A percentile compares a stretch with the other conserved stretches of the same genome.
These are phyloP conservation scores for Cotesia glomerata DNA, from an alignment of 1,140 invertebrate genomes.

Conservation along the genomic window DNA sequence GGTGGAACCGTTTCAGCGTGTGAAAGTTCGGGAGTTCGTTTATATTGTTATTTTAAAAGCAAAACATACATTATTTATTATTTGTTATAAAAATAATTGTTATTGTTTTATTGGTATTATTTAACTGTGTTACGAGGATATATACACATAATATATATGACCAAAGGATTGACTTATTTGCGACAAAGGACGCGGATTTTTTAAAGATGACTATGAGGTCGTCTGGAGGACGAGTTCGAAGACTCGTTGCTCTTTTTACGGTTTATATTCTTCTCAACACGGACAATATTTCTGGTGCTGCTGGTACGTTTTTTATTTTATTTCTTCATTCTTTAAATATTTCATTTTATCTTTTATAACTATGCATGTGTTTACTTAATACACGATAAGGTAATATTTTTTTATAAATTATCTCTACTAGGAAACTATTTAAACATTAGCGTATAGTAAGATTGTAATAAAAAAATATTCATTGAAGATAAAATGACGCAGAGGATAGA, in stretches of 20 bases:
- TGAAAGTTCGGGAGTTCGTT: slow-evolving; percentile 21
- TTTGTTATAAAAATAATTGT: neutral
- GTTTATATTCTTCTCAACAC: neutral
- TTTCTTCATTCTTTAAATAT: neutral
- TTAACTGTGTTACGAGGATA: neutral
- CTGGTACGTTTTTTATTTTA: slow-evolving; percentile 11
- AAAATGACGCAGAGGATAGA: too few species aligned
- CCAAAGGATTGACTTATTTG: neutral
- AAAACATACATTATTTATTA: neutral
- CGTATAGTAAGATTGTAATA: neutral
- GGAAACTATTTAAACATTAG: neutral
- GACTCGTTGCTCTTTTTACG: neutral
- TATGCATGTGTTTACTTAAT: too few species aligned
- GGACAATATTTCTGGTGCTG: neutral
- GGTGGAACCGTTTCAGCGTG: slow-evolving; percentile 29
- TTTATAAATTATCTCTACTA: too few species aligned
- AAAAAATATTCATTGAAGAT: too few species aligned
- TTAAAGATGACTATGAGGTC: slow-evolving; percentile 9
- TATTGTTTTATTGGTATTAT: neutral
- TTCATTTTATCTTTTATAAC: neutral
- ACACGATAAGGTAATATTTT: neutral
- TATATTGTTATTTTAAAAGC: neutral
- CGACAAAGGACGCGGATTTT: neutral
- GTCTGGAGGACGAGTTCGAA: neutral
- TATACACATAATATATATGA: neutral